Conservation (phyloP, 1,140 invertebrate species). For the Brachionus koreanus region DNA sequence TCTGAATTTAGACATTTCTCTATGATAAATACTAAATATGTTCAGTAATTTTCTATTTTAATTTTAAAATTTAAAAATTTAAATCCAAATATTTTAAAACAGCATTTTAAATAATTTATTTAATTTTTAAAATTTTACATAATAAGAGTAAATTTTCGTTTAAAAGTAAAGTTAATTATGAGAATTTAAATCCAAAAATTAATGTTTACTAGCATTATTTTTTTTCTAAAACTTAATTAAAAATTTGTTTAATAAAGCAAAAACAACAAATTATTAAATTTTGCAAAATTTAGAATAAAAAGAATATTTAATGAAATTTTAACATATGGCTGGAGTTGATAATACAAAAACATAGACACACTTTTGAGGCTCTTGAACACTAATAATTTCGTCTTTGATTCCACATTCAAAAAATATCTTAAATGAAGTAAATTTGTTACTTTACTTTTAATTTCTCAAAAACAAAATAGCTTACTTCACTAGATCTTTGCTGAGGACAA, state of each 20-base stretch:
- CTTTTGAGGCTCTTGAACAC: conserved; percentile 28
- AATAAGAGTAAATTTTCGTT: too few species aligned
- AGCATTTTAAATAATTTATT: neutral
- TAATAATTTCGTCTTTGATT: neutral
- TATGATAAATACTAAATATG: too few species aligned
- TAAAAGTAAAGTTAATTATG: too few species aligned
- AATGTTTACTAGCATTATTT: too few species aligned
- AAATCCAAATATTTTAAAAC: neutral
- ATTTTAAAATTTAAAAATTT: too few species aligned
- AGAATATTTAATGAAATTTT: neutral
- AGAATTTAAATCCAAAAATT: too few species aligned
- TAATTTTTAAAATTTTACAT: too few species aligned
- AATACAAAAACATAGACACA: conserved; percentile 27
- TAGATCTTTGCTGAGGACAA: neutral
- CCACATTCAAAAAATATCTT: conserved; percentile 20
- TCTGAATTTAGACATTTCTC: conserved; percentile 9
- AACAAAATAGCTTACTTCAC: neutral
- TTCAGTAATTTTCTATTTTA: too few species aligned
- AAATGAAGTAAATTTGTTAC: neutral
- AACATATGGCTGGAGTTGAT: conserved; percentile 26
- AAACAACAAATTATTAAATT: too few species aligned
- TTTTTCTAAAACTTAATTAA: too few species aligned
- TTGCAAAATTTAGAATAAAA: neutral
- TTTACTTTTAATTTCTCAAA: neutral
- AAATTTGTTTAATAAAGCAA: too few species aligned